Evolutionary conservation across 2,797 vertebrate species (phyloP).

Genomic region (Enteromius unitaeniatus): DNA sequence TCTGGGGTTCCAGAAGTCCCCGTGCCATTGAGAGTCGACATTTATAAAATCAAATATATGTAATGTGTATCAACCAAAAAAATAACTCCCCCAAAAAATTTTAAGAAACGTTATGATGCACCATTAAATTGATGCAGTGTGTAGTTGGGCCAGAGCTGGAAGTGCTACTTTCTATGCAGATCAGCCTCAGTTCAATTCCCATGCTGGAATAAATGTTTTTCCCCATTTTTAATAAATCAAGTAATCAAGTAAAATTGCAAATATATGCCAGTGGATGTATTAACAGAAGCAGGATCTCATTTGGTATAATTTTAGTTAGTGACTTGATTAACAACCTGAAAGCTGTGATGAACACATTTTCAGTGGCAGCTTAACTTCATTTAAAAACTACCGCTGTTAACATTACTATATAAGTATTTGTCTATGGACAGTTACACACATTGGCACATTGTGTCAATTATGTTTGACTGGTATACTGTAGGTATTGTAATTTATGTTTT

Average conservation of each 20-base stretch:
- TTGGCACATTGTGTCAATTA: not conserved
- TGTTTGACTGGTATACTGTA: not conserved
- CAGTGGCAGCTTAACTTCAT: not conserved
- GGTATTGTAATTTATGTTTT: not conserved
- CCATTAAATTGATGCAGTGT: conserved; percentile 9
- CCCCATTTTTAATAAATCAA: conserved; percentile 11
- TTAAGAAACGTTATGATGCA: not conserved
- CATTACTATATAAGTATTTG: not conserved
- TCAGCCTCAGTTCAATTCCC: conserved; percentile 1
- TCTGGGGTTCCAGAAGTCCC: not conserved
- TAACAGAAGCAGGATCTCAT: not conserved
- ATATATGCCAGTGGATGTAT: conserved; percentile 20
- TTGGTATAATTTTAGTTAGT: conserved; percentile 14
- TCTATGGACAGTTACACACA: not conserved
- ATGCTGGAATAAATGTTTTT: conserved; percentile 6
- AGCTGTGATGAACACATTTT: not conserved
- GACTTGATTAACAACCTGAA: conserved; percentile 13
- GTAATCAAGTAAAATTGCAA: conserved; percentile 18
- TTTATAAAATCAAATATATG: not conserved
- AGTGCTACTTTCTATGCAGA: conserved; percentile 8
- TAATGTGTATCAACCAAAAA: not conserved
- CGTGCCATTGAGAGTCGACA: not conserved
- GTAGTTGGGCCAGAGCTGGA: not conserved
- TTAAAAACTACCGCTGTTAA: not conserved
- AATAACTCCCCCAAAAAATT: not conserved